These are phyloP conservation scores for Tenebrosternarchus preto DNA, from an alignment of 2,113 vertebrate species.

Conservation along the genomic window DNA sequence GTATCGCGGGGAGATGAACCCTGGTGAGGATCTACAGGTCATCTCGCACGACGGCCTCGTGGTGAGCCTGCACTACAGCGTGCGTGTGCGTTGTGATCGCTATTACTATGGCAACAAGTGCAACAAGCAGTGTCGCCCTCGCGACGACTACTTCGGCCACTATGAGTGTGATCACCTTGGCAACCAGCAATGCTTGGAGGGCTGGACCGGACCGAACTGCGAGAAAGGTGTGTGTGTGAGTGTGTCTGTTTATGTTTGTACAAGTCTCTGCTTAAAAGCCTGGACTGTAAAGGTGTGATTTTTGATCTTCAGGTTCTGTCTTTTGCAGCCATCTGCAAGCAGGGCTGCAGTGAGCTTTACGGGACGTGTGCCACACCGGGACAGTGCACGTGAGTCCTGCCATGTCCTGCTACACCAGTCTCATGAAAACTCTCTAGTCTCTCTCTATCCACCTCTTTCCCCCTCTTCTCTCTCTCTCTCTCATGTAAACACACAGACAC, in stretches of 20 bases:
- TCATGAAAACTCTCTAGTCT: not conserved
- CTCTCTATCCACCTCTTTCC: not conserved
- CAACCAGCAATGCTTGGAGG: constrained; percentile 90
- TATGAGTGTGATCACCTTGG: constrained; percentile 88
- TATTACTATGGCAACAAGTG: constrained; percentile 90
- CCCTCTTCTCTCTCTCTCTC: not conserved
- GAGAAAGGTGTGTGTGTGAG: constrained; percentile 76
- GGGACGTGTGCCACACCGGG: constrained; percentile 82
- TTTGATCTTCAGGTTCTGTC: not conserved
- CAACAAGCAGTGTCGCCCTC: constrained; percentile 91
- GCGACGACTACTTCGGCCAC: constrained; percentile 91
- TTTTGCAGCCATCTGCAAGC: constrained; percentile 87
- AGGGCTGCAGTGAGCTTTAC: constrained; percentile 87
- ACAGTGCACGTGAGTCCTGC: constrained; percentile 87
- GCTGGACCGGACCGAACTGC: constrained; percentile 89
- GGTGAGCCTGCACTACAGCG: constrained; percentile 81
- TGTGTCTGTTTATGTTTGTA: constrained; percentile 4
- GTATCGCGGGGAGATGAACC: constrained; percentile 87
- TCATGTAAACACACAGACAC: not conserved
- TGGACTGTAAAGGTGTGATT: too few relatives aligned
- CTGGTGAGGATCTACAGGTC: constrained; percentile 84
- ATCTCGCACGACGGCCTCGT: constrained; percentile 77
- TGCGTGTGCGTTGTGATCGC: constrained; percentile 87
- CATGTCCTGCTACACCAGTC: not conserved
- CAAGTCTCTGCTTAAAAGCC: too few relatives aligned